Evolutionary conservation across 2,797 vertebrate genomes (phyloP).

Genomic region (Oryzias dopingdopingensis): DNA sequence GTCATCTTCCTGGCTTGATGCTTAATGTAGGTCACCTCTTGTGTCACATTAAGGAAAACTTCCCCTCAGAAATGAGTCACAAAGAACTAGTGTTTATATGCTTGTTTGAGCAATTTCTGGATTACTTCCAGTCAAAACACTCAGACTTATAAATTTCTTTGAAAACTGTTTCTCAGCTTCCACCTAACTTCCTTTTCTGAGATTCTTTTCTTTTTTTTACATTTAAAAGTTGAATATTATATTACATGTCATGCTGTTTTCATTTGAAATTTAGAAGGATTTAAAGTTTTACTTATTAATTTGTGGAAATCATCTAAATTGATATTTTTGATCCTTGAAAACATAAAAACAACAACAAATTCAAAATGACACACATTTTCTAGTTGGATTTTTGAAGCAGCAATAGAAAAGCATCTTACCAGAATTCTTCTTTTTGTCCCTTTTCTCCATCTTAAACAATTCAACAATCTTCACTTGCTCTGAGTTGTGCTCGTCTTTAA

Average conservation of each 20-base stretch:
- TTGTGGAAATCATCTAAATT: no score
- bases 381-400: neutral
- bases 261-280: no score
- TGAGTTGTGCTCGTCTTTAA: slow-evolving; percentile 7
- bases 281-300: no score
- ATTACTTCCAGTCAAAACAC: neutral
- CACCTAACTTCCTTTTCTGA: no score
- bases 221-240: no score
- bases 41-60: neutral
- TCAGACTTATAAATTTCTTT: neutral
- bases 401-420: slow-evolving; percentile 35
- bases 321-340: neutral
- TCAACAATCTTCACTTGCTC: neutral
- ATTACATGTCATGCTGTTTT: no score
- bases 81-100: neutral
- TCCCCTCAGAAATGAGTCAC: slow-evolving; percentile 2
- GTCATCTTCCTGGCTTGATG: neutral
- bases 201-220: no score
- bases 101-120: neutral
- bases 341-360: neutral
- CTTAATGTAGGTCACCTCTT: neutral
- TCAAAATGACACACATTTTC: neutral
- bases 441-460: slow-evolving; percentile 2
- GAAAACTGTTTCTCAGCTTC: no score
- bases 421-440: neutral